These are phyloP conservation scores for Euphonia xanthogaster DNA, from an alignment of 2,797 vertebrate species.

Conservation along the genomic window DNA sequence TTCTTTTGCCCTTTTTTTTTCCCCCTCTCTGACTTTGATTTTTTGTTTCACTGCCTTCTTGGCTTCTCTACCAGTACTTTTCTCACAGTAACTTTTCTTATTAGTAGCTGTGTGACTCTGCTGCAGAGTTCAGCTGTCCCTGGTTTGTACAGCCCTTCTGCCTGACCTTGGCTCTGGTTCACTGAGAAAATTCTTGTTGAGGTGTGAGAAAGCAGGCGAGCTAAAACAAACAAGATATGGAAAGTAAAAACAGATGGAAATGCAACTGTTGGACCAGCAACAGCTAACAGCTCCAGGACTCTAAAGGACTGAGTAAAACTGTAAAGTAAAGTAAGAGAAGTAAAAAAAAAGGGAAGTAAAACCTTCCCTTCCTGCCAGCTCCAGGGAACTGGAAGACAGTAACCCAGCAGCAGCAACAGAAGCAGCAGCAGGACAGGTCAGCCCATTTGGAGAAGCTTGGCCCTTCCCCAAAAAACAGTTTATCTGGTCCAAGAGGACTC, in stretches of 20 bases:
- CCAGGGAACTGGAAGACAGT: neutral
- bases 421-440: neutral
- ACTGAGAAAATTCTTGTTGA: constrained; percentile 26
- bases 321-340: neutral
- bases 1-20: neutral
- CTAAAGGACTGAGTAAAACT: neutral
- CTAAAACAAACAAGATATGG: constrained; percentile 6
- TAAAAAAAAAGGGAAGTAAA: neutral
- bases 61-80: neutral
- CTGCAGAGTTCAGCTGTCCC: neutral
- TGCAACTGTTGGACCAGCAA: neutral
- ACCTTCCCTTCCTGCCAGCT: neutral
- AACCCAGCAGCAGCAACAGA: neutral
- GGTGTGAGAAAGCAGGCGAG: constrained; percentile 10
- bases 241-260: constrained; percentile 46
- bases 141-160: neutral
- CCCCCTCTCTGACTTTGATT: neutral
- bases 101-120: neutral
- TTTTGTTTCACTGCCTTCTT: neutral
- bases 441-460: neutral
- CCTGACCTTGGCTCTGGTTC: neutral
- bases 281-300: neutral
- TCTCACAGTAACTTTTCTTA: neutral
- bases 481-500: neutral
- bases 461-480: neutral